Conservation (phyloP, 2,113 vertebrate genomes). For the Percina caprodes region DNA sequence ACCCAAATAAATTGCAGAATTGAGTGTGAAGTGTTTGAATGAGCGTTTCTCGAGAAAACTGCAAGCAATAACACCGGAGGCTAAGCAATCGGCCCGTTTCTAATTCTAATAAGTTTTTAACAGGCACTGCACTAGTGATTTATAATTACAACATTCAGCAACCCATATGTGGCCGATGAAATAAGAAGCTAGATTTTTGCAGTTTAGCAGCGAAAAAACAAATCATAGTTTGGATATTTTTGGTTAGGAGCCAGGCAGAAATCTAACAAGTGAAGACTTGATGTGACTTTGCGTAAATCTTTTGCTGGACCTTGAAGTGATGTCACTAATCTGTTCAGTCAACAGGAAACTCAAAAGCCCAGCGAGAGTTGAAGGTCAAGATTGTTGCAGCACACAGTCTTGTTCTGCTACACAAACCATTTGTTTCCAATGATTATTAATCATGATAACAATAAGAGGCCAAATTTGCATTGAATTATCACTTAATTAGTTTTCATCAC, state of each 20-base stretch:
- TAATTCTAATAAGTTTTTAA: too few relatives aligned
- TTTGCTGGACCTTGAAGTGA: constrained; percentile 32
- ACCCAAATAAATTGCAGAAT: too few relatives aligned
- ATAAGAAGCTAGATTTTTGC: constrained; percentile 7
- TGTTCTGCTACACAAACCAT: constrained; percentile 7
- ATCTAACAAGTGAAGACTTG: constrained; percentile 20
- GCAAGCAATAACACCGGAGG: too few relatives aligned
- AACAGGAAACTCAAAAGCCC: constrained; percentile 29
- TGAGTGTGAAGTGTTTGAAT: too few relatives aligned
- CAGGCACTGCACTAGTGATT: neutral
- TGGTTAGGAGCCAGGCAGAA: constrained; percentile 13
- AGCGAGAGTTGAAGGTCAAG: constrained; percentile 56
- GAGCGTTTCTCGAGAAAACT: too few relatives aligned
- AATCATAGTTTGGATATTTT: constrained; percentile 15
- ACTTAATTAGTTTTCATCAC: constrained; percentile 33
- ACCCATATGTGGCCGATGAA: neutral
- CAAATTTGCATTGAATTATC: constrained; percentile 42
- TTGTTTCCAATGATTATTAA: constrained; percentile 33
- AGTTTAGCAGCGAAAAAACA: neutral
- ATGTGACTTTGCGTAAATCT: constrained; percentile 33
- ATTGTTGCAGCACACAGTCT: constrained; percentile 12
- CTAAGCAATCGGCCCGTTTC: too few relatives aligned
- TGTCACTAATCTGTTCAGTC: constrained; percentile 46
- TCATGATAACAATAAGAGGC: constrained; percentile 29
- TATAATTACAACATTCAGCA: constrained; percentile 6